phyloP scores from a whole-genome alignment of 2,797 vertebrate species.

The Chaenodraco wilsoni region DNA sequence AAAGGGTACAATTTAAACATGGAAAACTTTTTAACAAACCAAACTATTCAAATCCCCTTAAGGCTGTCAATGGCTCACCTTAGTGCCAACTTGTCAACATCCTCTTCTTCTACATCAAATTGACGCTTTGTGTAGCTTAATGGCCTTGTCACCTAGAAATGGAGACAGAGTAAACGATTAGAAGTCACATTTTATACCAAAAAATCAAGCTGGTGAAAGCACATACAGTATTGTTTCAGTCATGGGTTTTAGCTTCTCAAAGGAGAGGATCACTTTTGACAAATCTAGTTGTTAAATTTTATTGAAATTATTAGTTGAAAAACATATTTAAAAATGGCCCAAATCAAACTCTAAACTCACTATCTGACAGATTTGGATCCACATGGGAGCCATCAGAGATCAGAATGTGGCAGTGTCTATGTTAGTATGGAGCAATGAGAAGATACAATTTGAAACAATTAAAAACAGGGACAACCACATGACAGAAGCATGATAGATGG shows the following conservation, averaged over 20 bases:
- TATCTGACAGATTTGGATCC: constrained; percentile 1
- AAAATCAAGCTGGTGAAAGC: neutral
- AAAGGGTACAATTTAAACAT: constrained; percentile 9
- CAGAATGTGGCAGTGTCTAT: neutral
- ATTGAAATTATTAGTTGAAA: neutral
- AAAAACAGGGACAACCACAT: constrained; percentile 14
- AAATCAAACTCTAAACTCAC: constrained; percentile 1
- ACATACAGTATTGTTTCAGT: neutral
- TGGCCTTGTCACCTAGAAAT: constrained; percentile 90
- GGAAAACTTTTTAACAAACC: neutral
- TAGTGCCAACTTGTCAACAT: constrained; percentile 96
- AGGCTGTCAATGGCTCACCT: constrained; percentile 80
- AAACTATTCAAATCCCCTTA: too few relatives aligned
- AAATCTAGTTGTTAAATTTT: too few relatives aligned
- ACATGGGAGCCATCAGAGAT: neutral
- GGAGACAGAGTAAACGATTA: constrained; percentile 1
- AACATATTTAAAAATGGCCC: neutral
- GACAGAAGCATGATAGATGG: constrained; percentile 48
- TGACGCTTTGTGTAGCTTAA: constrained; percentile 95
- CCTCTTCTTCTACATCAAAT: constrained; percentile 98
- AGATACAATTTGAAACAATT: constrained; percentile 1
- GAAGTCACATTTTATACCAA: neutral
- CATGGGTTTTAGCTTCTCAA: neutral
- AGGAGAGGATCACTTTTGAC: neutral
- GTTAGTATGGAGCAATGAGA: neutral